These are phyloP conservation scores for Pelodytes ibericus DNA, from an alignment of 2,797 vertebrate species.

Conservation along the genomic window DNA sequence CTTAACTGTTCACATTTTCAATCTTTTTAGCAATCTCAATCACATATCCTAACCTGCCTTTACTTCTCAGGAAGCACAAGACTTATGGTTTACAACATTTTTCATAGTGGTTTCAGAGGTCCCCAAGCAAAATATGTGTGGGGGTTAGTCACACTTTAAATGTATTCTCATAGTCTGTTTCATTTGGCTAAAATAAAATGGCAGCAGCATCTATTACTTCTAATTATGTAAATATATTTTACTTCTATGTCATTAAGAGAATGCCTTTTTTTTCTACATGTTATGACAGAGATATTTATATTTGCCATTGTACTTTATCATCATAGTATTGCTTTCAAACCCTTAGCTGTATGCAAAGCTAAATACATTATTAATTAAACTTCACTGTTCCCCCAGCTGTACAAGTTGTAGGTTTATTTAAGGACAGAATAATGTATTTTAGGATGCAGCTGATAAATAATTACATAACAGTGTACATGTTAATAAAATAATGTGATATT, in stretches of 20 bases:
- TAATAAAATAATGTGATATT: background rate
- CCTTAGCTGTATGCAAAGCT: background rate
- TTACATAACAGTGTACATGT: background rate
- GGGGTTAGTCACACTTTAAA: too few species aligned
- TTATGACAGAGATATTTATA: background rate
- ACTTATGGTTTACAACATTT: too few species aligned
- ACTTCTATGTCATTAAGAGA: background rate
- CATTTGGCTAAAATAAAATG: too few species aligned
- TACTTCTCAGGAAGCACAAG: too few species aligned
- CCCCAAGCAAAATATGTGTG: too few species aligned
- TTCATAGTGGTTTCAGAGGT: too few species aligned
- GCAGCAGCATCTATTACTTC: too few species aligned
- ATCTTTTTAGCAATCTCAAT: too few species aligned
- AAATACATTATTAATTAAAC: constrained; percentile 15
- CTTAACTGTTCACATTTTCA: too few species aligned
- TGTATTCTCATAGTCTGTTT: too few species aligned
- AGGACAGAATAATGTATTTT: background rate
- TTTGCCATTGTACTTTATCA: constrained; percentile 6
- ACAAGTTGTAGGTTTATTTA: background rate
- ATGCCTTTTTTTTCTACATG: background rate
- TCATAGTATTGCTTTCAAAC: constrained; percentile 8
- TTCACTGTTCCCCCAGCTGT: background rate
- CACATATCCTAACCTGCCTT: too few species aligned
- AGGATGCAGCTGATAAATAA: background rate
- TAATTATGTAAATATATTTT: too few species aligned